Conservation (phyloP, 1,140 invertebrate species). For the Portunus trituberculatus region DNA sequence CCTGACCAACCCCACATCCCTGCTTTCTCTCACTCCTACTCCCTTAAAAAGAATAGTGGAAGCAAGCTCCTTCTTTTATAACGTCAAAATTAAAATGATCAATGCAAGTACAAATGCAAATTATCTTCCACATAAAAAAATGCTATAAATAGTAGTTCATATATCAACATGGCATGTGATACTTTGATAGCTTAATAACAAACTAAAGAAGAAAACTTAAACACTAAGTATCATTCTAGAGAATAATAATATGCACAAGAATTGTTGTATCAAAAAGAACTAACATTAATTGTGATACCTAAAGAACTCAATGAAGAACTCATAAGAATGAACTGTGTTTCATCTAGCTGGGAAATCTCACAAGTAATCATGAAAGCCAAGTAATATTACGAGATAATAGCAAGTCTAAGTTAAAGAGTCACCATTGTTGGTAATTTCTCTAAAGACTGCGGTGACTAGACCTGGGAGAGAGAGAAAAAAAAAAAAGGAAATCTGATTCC, state of each 20-base stretch:
- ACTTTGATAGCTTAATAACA: background rate
- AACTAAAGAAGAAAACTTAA: background rate
- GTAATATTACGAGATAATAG: background rate
- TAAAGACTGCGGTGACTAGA: no score
- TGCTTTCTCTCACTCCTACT: no score
- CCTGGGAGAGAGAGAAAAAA: no score
- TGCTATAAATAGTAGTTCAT: no score
- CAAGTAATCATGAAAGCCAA: background rate
- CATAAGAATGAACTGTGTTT: background rate
- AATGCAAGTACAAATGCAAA: no score
- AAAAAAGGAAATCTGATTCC: background rate
- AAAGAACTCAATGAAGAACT: background rate
- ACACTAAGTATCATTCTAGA: background rate
- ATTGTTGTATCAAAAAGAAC: no score
- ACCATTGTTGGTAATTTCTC: background rate
- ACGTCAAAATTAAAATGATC: no score
- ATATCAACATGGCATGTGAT: background rate
- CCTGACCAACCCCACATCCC: no score
- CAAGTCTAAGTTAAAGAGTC: background rate
- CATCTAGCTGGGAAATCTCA: background rate
- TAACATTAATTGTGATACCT: background rate
- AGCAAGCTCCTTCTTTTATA: no score
- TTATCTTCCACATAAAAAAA: no score
- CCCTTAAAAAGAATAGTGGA: no score
- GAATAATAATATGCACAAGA: background rate